Conservation (phyloP, 2,888 invertebrate species). For the Tanytarsus gracilentus region DNA sequence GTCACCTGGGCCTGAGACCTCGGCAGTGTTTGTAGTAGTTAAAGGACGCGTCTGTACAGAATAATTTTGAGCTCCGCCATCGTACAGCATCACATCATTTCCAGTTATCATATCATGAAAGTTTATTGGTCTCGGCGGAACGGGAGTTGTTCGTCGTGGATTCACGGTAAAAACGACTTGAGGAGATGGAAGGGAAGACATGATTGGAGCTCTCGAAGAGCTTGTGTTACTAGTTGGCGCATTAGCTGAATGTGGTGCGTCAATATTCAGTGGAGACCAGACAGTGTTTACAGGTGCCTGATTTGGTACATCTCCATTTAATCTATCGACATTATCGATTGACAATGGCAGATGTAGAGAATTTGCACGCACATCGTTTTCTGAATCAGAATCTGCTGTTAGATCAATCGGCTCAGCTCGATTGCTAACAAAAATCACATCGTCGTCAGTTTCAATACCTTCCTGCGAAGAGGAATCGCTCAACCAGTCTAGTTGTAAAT, state of each 20-base stretch:
- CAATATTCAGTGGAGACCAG: too few relatives aligned
- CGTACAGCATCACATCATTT: slow-evolving; percentile 14
- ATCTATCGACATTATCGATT: background rate
- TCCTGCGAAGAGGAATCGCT: slow-evolving; percentile 53
- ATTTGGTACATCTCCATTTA: too few relatives aligned
- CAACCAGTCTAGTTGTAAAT: slow-evolving; percentile 68
- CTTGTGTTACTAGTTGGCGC: background rate
- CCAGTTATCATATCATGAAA: slow-evolving; percentile 18
- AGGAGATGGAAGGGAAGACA: background rate
- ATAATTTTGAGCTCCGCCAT: slow-evolving; percentile 17
- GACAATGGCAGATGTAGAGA: background rate
- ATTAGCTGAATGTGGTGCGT: too few relatives aligned
- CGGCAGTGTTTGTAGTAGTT: background rate
- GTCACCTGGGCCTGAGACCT: too few relatives aligned
- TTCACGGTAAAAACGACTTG: background rate
- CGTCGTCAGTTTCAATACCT: slow-evolving; percentile 46
- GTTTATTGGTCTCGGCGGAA: background rate
- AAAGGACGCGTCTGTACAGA: background rate
- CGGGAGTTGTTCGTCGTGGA: background rate
- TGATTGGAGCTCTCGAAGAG: background rate
- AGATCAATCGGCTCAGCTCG: slow-evolving; percentile 48
- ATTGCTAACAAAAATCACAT: slow-evolving; percentile 38
- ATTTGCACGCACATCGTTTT: slow-evolving; percentile 32
- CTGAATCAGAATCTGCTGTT: slow-evolving; percentile 51
- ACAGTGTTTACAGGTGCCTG: too few relatives aligned